A percentile compares a stretch with the other conserved stretches of the same genome.
phyloP scores from a whole-genome alignment of 1,140 invertebrate species.

The Drosophila baimaii region DNA sequence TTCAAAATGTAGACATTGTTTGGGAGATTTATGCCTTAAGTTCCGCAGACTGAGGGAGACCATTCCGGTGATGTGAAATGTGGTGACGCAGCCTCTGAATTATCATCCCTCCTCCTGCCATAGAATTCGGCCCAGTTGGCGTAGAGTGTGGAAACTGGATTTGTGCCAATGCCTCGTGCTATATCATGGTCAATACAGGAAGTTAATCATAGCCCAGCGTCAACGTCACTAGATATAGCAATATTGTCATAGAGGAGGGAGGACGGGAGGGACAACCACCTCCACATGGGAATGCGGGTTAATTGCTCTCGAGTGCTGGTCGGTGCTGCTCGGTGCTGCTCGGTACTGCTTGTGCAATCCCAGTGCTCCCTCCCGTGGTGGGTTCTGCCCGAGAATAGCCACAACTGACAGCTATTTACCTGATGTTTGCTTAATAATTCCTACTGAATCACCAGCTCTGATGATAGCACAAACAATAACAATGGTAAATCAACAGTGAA shows the following conservation, averaged over 20 bases:
- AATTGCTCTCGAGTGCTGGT: constrained; percentile 21
- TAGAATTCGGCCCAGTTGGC: neutral
- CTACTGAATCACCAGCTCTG: constrained; percentile 42
- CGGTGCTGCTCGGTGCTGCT: no score
- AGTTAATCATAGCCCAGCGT: constrained; percentile 23
- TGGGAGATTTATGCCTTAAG: constrained; percentile 2
- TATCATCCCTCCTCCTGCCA: neutral
- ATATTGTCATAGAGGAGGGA: neutral
- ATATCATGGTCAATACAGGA: constrained; percentile 20
- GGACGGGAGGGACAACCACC: neutral
- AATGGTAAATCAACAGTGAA: constrained; percentile 23
- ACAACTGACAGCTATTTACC: constrained; percentile 32
- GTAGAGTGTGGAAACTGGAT: constrained; percentile 18
- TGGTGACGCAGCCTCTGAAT: constrained; percentile 13
- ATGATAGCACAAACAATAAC: constrained; percentile 23
- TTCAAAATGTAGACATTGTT: constrained; percentile 14
- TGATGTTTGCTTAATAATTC: constrained; percentile 38
- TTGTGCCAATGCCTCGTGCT: constrained; percentile 11
- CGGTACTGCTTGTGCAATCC: constrained; percentile 46
- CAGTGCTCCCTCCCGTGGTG: constrained; percentile 11
- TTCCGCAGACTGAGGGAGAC: neutral
- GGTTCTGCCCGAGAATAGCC: constrained; percentile 17
- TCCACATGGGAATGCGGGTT: constrained; percentile 30
- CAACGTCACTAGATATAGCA: constrained; percentile 35
- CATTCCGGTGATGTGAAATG: constrained; percentile 7